phyloP scores from a whole-genome alignment of 2,888 invertebrate species.

The Tetrapedia diversipes region DNA sequence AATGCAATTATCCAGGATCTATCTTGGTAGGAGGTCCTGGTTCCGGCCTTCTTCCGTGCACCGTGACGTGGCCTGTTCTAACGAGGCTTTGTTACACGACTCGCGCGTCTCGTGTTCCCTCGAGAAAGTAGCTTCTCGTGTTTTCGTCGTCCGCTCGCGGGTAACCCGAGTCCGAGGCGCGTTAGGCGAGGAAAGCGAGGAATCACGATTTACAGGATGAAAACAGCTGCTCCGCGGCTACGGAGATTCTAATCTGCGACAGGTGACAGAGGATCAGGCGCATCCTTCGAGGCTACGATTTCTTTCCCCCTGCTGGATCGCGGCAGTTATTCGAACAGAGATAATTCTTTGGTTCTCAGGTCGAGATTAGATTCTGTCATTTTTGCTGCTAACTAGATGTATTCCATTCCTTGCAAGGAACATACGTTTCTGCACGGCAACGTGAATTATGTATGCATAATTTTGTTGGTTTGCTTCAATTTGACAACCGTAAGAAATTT shows the following conservation, averaged over 20 bases:
- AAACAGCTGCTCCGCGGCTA: slow-evolving; percentile 36
- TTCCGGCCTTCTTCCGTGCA: slow-evolving; percentile 46
- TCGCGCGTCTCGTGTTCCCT: slow-evolving; percentile 55
- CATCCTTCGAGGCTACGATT: slow-evolving; percentile 1
- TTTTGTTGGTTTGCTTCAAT: too few relatives aligned
- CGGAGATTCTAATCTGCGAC: slow-evolving; percentile 41
- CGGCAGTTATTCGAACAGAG: too few relatives aligned
- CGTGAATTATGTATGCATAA: too few relatives aligned
- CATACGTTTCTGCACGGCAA: too few relatives aligned
- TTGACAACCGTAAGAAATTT: too few relatives aligned
- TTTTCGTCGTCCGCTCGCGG: slow-evolving; percentile 49
- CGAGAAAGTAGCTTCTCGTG: slow-evolving; percentile 64
- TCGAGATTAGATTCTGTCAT: background rate
- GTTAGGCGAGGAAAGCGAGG: slow-evolving; percentile 53
- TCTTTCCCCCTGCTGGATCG: background rate
- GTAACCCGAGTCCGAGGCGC: slow-evolving; percentile 56
- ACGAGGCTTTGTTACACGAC: slow-evolving; percentile 63
- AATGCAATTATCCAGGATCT: slow-evolving; percentile 70
- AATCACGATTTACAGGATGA: slow-evolving; percentile 39
- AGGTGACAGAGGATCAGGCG: slow-evolving; percentile 14
- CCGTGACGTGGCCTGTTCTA: slow-evolving; percentile 50
- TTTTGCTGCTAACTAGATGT: too few relatives aligned
- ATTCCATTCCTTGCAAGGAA: too few relatives aligned
- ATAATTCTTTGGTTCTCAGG: too few relatives aligned
- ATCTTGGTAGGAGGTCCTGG: slow-evolving; percentile 68